Base-by-base conservation (phyloP, 2,888 invertebrate genomes). In the Trachelus iudaicus region DNA sequence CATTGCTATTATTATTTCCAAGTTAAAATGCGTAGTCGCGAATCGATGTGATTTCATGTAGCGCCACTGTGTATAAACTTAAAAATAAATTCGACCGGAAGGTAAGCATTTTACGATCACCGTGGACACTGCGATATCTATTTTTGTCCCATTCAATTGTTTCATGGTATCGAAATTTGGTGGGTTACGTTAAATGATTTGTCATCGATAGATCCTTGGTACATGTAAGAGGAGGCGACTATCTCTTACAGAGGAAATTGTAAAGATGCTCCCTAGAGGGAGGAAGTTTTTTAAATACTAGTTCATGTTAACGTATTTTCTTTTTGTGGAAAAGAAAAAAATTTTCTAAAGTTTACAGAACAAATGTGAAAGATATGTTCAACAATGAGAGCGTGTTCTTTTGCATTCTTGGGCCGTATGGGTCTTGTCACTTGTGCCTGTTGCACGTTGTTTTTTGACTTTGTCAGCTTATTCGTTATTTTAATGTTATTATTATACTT, bases 21-120 rank as follows among this genome's bases (percentile, higher is more conserved):
- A 88, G 85, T 86, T 83, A 84, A 85, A 82, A 56, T 56, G 23
- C 80, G 86, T 87, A 88, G 84, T 84, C 88, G 86, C 84, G 82
- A 84, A 88, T 86, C 80, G 86, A 87, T 88, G 86, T 88, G 87
- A 87, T 87, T 89, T 86, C 87, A 86, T 89, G 87, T 89, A 89
- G 85, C 80, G 86, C 87, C 56, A 85, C 84, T 85, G 83, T 89
- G 88, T 90, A 87, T 88, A 89, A 89, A 90, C 87, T 85, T 85
- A 80, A 85, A 84, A 89, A 89, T 88, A 88, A 89, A 90, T 88
- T 84, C 87, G 83, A 83, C 85, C 33, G 75, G 82, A 85, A 82
- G 84, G 85, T 85, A 85, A 85, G 76, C 75, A 78, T 78, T 78
- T 77, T 77, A 75, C 73, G 73, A 76, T 78, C 75, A 76, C 31